These are phyloP conservation scores for Cryptocephalus moraei DNA, from an alignment of 2,888 invertebrate species.

Conservation along the genomic window DNA sequence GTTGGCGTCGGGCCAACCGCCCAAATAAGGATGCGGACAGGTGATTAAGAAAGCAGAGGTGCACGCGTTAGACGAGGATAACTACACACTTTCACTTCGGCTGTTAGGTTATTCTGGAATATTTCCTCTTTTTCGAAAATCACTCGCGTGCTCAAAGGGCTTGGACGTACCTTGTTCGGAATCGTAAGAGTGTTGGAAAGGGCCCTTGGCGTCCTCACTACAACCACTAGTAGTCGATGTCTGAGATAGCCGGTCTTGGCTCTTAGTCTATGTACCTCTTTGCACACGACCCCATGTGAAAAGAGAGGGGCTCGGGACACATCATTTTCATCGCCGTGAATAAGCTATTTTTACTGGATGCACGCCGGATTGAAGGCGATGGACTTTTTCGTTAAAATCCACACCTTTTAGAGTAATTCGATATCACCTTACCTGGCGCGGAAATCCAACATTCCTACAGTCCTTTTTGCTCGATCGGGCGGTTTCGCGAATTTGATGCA, in stretches of 20 bases:
- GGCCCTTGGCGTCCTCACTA: slow-evolving; percentile 42
- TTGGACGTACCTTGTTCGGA: slow-evolving; percentile 36
- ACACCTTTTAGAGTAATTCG: slow-evolving; percentile 36
- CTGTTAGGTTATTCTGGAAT: neutral
- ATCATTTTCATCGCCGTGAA: slow-evolving; percentile 24
- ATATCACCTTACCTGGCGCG: slow-evolving; percentile 23
- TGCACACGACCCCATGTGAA: slow-evolving; percentile 49
- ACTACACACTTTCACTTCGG: slow-evolving; percentile 1
- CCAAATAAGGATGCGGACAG: slow-evolving; percentile 27
- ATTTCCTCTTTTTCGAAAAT: neutral
- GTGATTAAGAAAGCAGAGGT: slow-evolving; percentile 2
- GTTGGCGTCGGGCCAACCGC: slow-evolving; percentile 25
- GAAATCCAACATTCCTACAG: neutral
- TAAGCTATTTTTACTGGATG: slow-evolving; percentile 45
- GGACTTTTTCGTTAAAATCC: slow-evolving; percentile 34
- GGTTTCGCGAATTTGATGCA: no score
- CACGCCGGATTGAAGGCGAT: slow-evolving; percentile 27
- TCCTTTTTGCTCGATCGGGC: neutral
- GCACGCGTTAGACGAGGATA: slow-evolving; percentile 1
- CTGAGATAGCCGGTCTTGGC: slow-evolving; percentile 38
- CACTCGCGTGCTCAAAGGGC: slow-evolving; percentile 14
- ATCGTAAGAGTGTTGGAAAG: slow-evolving; percentile 32
- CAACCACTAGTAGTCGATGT: slow-evolving; percentile 52
- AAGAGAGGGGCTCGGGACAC: slow-evolving; percentile 1
- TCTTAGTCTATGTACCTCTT: slow-evolving; percentile 49